Percentiles rank a stretch among this genome's conserved stretches.
Evolutionary conservation across 2,888 invertebrate species (phyloP).

Genomic region (Sarcophaga caerulescens): DNA sequence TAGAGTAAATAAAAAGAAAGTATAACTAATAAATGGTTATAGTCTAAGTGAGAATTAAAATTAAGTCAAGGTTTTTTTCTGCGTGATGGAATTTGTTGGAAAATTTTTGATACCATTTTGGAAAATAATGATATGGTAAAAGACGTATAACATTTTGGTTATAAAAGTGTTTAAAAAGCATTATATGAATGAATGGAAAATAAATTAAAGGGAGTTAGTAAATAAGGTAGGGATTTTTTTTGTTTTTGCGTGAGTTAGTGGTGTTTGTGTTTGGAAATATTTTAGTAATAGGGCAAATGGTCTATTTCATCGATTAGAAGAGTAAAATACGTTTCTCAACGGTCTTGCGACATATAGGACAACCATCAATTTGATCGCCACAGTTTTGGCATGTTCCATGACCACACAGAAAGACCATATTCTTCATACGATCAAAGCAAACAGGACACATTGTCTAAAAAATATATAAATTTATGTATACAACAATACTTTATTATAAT

Average conservation of each 20-base stretch:
- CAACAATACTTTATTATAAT: too few species aligned
- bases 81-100: neutral
- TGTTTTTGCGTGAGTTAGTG: neutral
- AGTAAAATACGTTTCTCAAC: slow-evolving; percentile 97
- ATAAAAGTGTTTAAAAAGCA: slow-evolving; percentile 6
- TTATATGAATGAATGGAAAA: slow-evolving; percentile 21
- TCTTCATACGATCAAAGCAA: slow-evolving; percentile 97
- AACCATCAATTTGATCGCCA: slow-evolving; percentile 98
- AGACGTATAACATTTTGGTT: neutral
- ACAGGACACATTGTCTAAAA: slow-evolving; percentile 98
- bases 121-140: slow-evolving; percentile 19
- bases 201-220: slow-evolving; percentile 16
- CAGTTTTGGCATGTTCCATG: slow-evolving; percentile 99
- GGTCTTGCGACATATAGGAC: slow-evolving; percentile 98
- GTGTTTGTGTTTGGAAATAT: slow-evolving; percentile 25
- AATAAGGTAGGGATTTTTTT: slow-evolving; percentile 30
- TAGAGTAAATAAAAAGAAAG: neutral
- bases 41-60: neutral
- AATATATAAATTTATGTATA: slow-evolving; percentile 34
- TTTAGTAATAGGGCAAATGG: neutral
- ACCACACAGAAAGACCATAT: slow-evolving; percentile 99
- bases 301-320: slow-evolving; percentile 82
- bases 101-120: neutral
- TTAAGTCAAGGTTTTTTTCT: neutral
- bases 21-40: neutral